A percentile compares a stretch with the other conserved stretches of the same genome.
These are phyloP conservation scores for Cirrhinus mrigala DNA, from an alignment of 2,797 vertebrate genomes.

Conservation along the genomic window DNA sequence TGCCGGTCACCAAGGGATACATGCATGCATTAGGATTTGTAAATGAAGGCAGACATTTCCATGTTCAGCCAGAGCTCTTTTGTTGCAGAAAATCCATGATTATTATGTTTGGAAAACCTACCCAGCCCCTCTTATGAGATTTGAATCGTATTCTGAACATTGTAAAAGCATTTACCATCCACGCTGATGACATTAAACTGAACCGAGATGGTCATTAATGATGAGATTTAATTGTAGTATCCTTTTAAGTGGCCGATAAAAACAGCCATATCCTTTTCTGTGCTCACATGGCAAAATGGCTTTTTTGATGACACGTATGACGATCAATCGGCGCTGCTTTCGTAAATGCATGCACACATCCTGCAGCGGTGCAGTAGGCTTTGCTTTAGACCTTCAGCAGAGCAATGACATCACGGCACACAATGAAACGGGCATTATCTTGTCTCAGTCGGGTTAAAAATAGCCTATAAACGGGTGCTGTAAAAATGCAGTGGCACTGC, in stretches of 20 bases:
- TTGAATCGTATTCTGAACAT: conserved; percentile 66
- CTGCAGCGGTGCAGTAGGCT: conserved; percentile 52
- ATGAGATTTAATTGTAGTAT: conserved; percentile 55
- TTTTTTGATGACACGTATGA: conserved; percentile 18
- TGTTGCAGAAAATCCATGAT: conserved; percentile 69
- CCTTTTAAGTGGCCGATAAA: conserved; percentile 21
- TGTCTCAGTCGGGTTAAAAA: conserved; percentile 54
- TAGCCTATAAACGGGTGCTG: conserved; percentile 35
- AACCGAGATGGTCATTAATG: conserved; percentile 57
- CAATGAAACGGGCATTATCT: conserved; percentile 41
- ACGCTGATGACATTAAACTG: conserved; percentile 61
- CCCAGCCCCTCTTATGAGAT: conserved; percentile 64
- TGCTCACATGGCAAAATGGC: conserved; percentile 17
- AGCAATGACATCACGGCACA: conserved; percentile 59
- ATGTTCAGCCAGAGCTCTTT: conserved; percentile 38
- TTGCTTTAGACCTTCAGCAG: conserved; percentile 54
- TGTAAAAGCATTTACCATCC: conserved; percentile 67
- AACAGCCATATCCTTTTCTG: conserved; percentile 10
- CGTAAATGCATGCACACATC: conserved; percentile 25
- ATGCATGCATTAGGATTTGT: conserved; percentile 1
- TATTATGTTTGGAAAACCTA: conserved; percentile 65
- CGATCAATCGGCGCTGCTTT: neutral
- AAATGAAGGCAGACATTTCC: conserved; percentile 29
- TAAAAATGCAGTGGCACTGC: neutral
- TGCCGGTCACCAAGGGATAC: neutral